phyloP scores from a whole-genome alignment of 1,140 invertebrate genomes.

The Megathymus violae region DNA sequence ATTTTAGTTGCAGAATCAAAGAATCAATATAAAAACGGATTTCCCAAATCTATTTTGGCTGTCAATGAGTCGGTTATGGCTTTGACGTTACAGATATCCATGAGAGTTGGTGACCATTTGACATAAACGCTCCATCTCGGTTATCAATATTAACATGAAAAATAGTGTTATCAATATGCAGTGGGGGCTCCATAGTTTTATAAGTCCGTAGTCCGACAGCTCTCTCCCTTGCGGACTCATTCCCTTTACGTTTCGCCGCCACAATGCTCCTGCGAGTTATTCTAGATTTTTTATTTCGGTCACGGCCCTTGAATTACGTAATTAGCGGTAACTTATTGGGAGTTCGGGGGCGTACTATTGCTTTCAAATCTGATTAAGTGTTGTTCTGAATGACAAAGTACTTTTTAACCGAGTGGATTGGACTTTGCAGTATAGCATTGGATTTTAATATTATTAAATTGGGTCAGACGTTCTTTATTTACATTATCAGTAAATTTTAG shows the following conservation, averaged over 20 bases:
- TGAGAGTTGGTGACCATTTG: too few species aligned
- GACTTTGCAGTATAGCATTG: conserved; percentile 7
- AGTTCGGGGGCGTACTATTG: conserved; percentile 58
- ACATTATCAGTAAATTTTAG: too few species aligned
- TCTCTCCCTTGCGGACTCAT: conserved; percentile 35
- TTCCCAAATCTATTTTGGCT: too few species aligned
- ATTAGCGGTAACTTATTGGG: conserved; percentile 74
- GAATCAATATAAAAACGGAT: too few species aligned
- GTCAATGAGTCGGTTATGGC: too few species aligned
- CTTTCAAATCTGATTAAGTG: conserved; percentile 60
- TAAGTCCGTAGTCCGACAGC: conserved; percentile 18
- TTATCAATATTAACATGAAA: too few species aligned
- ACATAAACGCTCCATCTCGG: too few species aligned
- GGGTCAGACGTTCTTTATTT: conserved; percentile 6
- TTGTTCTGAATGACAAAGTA: conserved; percentile 37
- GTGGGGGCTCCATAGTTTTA: conserved; percentile 34
- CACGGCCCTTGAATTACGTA: conserved; percentile 79
- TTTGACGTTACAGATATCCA: too few species aligned
- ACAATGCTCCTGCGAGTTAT: conserved; percentile 59
- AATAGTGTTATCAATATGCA: too few species aligned
- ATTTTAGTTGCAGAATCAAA: too few species aligned
- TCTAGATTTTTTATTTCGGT: conserved; percentile 75
- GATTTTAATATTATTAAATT: conserved; percentile 12
- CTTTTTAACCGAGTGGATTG: conserved; percentile 24
- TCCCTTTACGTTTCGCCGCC: conserved; percentile 63